Evolutionary conservation across 2,113 vertebrate genomes (phyloP).

Genomic region (Phoenicopterus ruber): DNA sequence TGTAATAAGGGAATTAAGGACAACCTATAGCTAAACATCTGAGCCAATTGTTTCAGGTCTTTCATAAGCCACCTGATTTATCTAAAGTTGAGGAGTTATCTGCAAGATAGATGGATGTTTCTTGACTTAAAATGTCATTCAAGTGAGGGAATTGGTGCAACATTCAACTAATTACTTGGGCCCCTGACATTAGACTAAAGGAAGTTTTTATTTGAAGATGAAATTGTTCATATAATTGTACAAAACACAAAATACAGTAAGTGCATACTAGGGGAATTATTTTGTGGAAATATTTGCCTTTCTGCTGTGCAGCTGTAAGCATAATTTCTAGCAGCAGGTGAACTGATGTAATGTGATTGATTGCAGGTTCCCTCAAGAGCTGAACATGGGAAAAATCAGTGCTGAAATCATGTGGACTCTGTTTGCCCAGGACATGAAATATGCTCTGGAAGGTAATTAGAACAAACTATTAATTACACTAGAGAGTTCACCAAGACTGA

Average conservation of each 20-base stretch:
- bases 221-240: neutral
- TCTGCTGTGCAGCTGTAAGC: neutral
- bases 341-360: conserved; percentile 37
- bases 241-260: neutral
- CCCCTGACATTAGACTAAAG: neutral
- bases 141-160: neutral
- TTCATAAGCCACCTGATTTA: neutral
- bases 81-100: neutral
- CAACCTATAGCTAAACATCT: neutral
- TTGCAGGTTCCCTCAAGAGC: conserved; percentile 93
- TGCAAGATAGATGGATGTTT: neutral
- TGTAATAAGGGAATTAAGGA: neutral
- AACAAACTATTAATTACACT: neutral
- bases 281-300: neutral
- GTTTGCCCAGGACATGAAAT: conserved; percentile 95
- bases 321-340: neutral
- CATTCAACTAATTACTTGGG: neutral
- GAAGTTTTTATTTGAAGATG: neutral
- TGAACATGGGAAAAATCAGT: conserved; percentile 91
- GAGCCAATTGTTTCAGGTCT: neutral
- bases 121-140: neutral
- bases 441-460: conserved; percentile 91
- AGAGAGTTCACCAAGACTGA: neutral
- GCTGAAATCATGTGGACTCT: conserved; percentile 93
- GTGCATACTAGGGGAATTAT: neutral